Base-by-base conservation (phyloP, 23 tunicate species). In the Trididemnum nubilum region DNA sequence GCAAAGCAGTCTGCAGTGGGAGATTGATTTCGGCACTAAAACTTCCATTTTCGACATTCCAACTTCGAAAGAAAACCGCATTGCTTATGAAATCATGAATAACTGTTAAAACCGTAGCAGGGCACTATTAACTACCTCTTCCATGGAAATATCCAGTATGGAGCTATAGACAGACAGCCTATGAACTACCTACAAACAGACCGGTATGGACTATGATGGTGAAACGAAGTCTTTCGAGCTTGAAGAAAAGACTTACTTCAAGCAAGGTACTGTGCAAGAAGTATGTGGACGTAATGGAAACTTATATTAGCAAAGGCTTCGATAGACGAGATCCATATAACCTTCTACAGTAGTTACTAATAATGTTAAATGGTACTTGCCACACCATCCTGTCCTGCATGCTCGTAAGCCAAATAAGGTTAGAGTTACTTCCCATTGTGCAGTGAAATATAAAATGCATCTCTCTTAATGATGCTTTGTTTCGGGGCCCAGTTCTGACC, bases 71-170 rank as follows among this genome's bases (percentile, higher is more conserved):
- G 82, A 77, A 33, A 69, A 52, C 33, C 34, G 69, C 37, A 77
- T 54, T 3, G 33, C 82, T 3, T 77, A 1, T 32, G 72, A 58
- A 0, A 2, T 77, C 18, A 51, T 77, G 69, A 30, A 54, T 21
- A 21, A 0, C 82, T 33, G 69, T 51, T 24, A 77, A 30, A 3
- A 35, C 19, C 23, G 69, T 52, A 0, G 2, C 49, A 0, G 82
- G 72, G 4, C 82, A 77, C 50, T 77, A 37, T 33, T 33, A 77
- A 29, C 66, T 77, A 3, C 69, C 69, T 23, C 50, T 77, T 58
- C 82, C 82, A 0, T 77, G 82, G 82, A 44, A 44, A 29, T 7
- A 36, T 12, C 80, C 0, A 37, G 60, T 7, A 26, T 44, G 54
- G 60, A 24, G 26, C 24, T n/a, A 24, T 34, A 37, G 26, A 59